Conservation (phyloP, 2,888 invertebrate species). For the Diplazon laetatorius region DNA sequence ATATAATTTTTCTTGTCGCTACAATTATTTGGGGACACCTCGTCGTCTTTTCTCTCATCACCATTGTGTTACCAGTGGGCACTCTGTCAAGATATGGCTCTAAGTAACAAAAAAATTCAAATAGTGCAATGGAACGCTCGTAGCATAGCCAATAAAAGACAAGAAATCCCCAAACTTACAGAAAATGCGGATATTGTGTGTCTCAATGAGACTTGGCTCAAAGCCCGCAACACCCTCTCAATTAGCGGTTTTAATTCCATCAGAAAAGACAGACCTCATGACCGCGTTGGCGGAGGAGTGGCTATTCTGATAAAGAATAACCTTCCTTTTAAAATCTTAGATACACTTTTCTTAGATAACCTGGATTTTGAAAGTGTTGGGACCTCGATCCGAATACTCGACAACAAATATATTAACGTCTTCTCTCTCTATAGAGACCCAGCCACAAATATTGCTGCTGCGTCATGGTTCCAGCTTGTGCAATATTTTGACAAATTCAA, state of each 20-base stretch:
- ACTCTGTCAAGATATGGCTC: too few relatives aligned
- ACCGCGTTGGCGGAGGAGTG: not conserved
- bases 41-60: too few relatives aligned
- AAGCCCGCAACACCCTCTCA: not conserved
- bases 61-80: too few relatives aligned
- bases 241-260: not conserved
- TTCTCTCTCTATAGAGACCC: too few relatives aligned
- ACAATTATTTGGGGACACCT: too few relatives aligned
- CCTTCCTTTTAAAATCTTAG: not conserved
- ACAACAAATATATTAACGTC: too few relatives aligned
- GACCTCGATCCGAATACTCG: not conserved
- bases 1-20: too few relatives aligned
- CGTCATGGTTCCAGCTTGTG: too few relatives aligned
- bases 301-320: not conserved
- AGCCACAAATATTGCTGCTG: too few relatives aligned
- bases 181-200: slow-evolving; percentile 7
- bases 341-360: not conserved
- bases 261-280: not conserved
- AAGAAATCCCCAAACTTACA: slow-evolving; percentile 10
- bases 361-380: not conserved
- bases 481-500: not conserved
- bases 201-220: slow-evolving; percentile 15
- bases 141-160: slow-evolving; percentile 6
- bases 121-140: not conserved
- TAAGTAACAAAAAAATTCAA: too few relatives aligned